Evolutionary conservation across 2,113 vertebrate genomes (phyloP).

Genomic region (Deroptyus accipitrinus): DNA sequence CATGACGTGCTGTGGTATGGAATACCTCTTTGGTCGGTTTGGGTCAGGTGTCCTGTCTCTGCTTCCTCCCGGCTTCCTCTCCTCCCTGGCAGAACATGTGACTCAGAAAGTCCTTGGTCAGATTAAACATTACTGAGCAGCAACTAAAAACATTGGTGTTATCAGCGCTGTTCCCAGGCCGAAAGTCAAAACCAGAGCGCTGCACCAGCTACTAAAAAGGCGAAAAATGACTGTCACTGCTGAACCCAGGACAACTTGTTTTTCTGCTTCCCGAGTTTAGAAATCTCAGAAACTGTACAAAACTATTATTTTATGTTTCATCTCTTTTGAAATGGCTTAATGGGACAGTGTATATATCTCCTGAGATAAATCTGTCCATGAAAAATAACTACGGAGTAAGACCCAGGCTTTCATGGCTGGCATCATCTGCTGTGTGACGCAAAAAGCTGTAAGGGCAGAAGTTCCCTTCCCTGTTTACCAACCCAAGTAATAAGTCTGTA

Average conservation of each 20-base stretch:
- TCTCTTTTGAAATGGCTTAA: background rate
- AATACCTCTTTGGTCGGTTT: too few relatives aligned
- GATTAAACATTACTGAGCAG: too few relatives aligned
- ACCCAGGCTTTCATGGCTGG: background rate
- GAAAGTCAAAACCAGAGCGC: too few relatives aligned
- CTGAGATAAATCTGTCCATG: background rate
- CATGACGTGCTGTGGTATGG: too few relatives aligned
- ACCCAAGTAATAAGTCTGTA: background rate
- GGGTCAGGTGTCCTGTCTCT: too few relatives aligned
- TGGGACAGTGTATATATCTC: background rate
- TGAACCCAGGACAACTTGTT: background rate
- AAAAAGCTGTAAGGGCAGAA: background rate
- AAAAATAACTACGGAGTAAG: background rate
- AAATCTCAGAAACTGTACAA: background rate
- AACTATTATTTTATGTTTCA: background rate
- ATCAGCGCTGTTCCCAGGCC: too few relatives aligned
- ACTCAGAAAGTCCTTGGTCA: too few relatives aligned
- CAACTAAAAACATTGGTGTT: too few relatives aligned
- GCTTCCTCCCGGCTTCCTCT: too few relatives aligned
- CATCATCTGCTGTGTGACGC: background rate
- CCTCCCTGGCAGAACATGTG: too few relatives aligned
- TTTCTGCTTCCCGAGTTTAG: background rate
- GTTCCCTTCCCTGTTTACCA: background rate
- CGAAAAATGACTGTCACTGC: too few relatives aligned
- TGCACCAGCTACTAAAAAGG: too few relatives aligned